Conservation (phyloP, 2,113 vertebrate genomes). For the Dascyllus trimaculatus region DNA sequence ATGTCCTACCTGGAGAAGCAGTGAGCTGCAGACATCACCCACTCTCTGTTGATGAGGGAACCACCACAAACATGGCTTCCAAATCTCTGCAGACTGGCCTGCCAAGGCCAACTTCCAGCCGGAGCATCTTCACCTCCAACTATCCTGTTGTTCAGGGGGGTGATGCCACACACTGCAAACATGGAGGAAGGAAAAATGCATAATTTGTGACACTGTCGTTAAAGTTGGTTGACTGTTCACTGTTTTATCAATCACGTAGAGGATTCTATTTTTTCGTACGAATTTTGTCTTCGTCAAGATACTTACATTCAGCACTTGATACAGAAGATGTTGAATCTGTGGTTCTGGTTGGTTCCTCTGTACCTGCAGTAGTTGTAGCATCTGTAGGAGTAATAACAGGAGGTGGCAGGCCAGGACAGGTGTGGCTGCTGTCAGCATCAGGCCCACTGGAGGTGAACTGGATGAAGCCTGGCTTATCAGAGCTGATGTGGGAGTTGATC, state of each 20-base stretch:
- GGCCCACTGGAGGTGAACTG: conserved; percentile 57
- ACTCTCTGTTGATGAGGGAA: conserved; percentile 78
- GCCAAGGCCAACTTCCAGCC: conserved; percentile 81
- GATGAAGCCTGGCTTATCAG: conserved; percentile 68
- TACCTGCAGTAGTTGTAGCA: no score
- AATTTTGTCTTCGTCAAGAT: no score
- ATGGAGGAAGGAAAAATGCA: no score
- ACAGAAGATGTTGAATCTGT: no score
- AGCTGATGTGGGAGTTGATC: conserved; percentile 77
- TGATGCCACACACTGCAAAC: conserved; percentile 76
- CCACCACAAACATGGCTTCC: conserved; percentile 78
- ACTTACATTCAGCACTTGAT: no score
- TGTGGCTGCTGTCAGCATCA: conserved; percentile 57
- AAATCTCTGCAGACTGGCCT: conserved; percentile 73
- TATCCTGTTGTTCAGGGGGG: conserved; percentile 67
- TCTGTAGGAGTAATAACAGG: no score
- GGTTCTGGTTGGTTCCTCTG: no score
- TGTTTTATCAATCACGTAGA: no score
- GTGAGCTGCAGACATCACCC: conserved; percentile 84
- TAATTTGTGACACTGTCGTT: no score
- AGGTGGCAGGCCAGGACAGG: conserved; percentile 37
- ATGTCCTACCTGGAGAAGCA: conserved; percentile 65
- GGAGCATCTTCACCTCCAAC: conserved; percentile 77
- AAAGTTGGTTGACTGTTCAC: no score
- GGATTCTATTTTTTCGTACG: no score